phyloP scores from a whole-genome alignment of 1,140 invertebrate species.

The Drosophila yakuba region DNA sequence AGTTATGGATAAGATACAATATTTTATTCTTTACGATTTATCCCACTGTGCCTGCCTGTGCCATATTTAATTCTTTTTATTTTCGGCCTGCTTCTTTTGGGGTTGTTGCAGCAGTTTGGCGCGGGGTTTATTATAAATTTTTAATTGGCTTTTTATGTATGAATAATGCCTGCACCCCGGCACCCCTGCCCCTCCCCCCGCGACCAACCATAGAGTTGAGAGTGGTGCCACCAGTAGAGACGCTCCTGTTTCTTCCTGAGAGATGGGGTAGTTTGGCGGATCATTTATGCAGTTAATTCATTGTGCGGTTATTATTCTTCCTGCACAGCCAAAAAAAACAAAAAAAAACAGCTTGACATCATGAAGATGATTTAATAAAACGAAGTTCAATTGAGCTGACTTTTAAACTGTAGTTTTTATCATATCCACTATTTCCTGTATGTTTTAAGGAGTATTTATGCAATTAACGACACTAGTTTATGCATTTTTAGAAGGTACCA shows the following conservation, averaged over 20 bases:
- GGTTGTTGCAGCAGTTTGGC: constrained; percentile 66
- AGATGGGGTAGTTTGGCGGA: constrained; percentile 38
- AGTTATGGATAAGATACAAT: no score
- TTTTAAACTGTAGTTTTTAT: background rate
- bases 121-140: constrained; percentile 82
- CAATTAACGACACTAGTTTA: no score
- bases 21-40: background rate
- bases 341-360: background rate
- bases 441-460: no score
- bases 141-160: constrained; percentile 83
- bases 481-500: no score
- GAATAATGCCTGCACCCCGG: constrained; percentile 71
- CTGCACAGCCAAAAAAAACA: background rate
- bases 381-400: background rate
- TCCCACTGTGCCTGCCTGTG: constrained; percentile 50
- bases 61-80: constrained; percentile 62
- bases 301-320: constrained; percentile 63
- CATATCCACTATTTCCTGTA: no score
- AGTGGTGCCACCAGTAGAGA: constrained; percentile 42
- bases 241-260: constrained; percentile 12
- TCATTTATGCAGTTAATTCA: constrained; percentile 78
- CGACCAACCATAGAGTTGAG: constrained; percentile 17
- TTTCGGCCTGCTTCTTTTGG: constrained; percentile 34
- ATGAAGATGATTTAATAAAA: background rate
- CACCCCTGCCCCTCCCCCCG: background rate